Conservation (phyloP, 2,113 vertebrate species). For the Nicator chloris region DNA sequence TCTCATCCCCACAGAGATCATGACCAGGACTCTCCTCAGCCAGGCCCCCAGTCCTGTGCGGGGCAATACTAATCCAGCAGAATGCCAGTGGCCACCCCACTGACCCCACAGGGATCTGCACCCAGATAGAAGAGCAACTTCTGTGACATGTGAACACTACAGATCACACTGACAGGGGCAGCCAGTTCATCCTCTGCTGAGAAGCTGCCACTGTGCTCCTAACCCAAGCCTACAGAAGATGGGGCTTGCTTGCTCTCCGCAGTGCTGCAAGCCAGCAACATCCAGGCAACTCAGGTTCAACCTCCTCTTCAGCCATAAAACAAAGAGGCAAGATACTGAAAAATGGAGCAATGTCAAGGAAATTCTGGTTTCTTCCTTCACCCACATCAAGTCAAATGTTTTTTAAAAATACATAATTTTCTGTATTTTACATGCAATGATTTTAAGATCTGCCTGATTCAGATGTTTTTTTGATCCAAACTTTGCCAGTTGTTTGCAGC, state of each 20-base stretch:
- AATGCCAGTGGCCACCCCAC: background rate
- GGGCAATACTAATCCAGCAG: background rate
- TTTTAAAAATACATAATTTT: background rate
- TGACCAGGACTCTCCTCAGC: background rate
- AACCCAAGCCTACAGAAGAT: background rate
- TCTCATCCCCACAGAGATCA: rapidly evolving
- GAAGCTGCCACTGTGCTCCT: rapidly evolving
- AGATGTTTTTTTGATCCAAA: background rate
- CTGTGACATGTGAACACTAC: rapidly evolving
- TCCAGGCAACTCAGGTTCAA: background rate
- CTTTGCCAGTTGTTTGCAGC: background rate
- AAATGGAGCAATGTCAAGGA: background rate
- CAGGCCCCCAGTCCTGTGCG: background rate
- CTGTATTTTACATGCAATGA: background rate
- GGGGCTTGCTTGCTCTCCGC: background rate
- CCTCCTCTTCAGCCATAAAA: background rate
- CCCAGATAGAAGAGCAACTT: background rate
- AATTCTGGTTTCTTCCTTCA: background rate
- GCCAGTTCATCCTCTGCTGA: background rate
- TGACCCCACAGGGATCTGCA: background rate
- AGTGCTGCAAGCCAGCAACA: background rate
- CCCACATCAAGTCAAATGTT: background rate
- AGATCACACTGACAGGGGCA: background rate
- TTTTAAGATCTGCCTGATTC: background rate
- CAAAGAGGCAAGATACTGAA: background rate